Evolutionary conservation across 2,888 invertebrate genomes (phyloP), one percentile per base, ranked within the genome.

Genomic region (Theodoxus fluviatilis): DNA sequence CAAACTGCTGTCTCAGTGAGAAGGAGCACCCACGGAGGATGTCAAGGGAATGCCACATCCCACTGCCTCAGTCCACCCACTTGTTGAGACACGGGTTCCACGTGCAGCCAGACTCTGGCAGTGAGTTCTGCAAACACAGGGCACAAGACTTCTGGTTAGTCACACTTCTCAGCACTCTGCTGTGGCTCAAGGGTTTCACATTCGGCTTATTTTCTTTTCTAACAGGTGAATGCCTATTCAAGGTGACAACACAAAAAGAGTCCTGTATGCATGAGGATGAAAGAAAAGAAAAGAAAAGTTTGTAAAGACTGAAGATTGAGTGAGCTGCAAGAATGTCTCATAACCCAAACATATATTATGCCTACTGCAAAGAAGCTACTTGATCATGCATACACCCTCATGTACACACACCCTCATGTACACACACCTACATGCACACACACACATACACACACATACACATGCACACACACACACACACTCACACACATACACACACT

Each of bases 21-120:
- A n/a, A n/a, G n/a, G n/a, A n/a, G n/a, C n/a, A n/a, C n/a, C n/a
- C n/a, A n/a, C n/a, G n/a, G n/a, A n/a, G n/a, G n/a, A n/a, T n/a
- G n/a, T n/a, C n/a, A n/a, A n/a, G n/a, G n/a, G n/a, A n/a, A n/a
- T n/a, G n/a, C n/a, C n/a, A n/a, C n/a, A n/a, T n/a, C n/a, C n/a
- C n/a, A n/a, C n/a, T n/a, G n/a, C n/a, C n/a, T n/a, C n/a, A n/a
- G n/a, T n/a, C n/a, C n/a, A n/a, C n/a, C n/a, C n/a, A n/a, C n/a
- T n/a, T n/a, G n/a, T n/a, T n/a, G n/a, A n/a, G n/a, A 49, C 49
- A 49, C 22, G 71, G 71, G n/a, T 71, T 61, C 71, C 71, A 71
- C 12, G 66, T 59, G 25, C 67, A 61, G n/a, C 65, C 55, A 22
- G 18, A 55, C 38, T 71, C 71, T 4, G 61, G 61, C 15, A 67